These are phyloP conservation scores for Lateolabrax maculatus DNA, from an alignment of 2,797 vertebrate species.

Conservation along the genomic window DNA sequence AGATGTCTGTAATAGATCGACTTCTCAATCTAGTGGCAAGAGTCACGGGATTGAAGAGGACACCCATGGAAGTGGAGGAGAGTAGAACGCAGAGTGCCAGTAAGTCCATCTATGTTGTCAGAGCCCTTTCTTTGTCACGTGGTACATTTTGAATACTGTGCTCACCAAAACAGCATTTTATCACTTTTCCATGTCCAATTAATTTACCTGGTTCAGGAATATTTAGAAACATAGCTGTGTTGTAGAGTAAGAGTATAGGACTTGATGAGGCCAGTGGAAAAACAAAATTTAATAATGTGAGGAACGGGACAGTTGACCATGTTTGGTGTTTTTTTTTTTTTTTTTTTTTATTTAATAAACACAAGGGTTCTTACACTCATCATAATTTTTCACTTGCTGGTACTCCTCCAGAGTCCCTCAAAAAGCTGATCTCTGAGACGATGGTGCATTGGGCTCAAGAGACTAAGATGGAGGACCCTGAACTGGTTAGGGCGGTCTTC, in stretches of 20 bases:
- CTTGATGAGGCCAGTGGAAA: too few species aligned
- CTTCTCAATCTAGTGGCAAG: conserved; percentile 88
- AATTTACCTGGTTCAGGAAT: neutral
- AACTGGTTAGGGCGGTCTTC: conserved; percentile 92
- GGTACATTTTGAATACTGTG: neutral
- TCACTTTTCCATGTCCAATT: neutral
- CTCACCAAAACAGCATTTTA: neutral
- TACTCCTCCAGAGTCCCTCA: conserved; percentile 87
- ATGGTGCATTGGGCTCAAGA: conserved; percentile 95
- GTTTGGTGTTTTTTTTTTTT: neutral
- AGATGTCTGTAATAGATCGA: conserved; percentile 87
- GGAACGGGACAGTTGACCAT: neutral
- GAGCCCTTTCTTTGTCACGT: conserved; percentile 7
- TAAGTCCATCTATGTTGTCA: conserved; percentile 49
- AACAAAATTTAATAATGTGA: too few species aligned
- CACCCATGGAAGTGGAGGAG: conserved; percentile 80
- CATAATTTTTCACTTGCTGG: conserved; percentile 8
- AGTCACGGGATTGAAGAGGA: conserved; percentile 87
- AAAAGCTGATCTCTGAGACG: conserved; percentile 91
- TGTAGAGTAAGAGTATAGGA: neutral
- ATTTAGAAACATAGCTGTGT: neutral
- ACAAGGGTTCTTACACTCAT: neutral
- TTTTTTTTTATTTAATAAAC: too few species aligned
- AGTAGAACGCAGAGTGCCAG: conserved; percentile 63
- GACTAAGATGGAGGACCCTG: conserved; percentile 90